Evolutionary conservation across 2,888 invertebrate genomes (phyloP).

Genomic region (Caenorhabditis parvicauda): DNA sequence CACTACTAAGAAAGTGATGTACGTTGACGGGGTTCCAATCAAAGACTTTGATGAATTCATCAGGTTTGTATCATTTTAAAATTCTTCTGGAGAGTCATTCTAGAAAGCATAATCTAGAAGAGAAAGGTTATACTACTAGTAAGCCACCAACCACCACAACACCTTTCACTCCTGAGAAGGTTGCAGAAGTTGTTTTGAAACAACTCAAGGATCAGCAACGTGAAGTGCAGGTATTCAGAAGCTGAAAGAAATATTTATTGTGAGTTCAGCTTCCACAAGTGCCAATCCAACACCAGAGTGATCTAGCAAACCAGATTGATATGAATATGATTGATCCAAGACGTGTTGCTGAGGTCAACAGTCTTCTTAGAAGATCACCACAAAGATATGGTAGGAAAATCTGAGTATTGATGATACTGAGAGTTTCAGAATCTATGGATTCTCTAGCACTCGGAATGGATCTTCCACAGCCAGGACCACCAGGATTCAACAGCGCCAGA

Average conservation of each 20-base stretch:
- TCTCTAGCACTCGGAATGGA: conserved; percentile 7
- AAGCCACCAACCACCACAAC: conserved; percentile 26
- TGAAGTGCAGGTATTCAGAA: no score
- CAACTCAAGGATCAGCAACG: conserved; percentile 11
- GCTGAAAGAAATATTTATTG: conserved; percentile 2
- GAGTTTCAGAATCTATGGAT: neutral
- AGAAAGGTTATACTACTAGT: conserved; percentile 22
- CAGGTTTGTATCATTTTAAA: neutral
- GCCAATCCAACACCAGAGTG: conserved; percentile 4
- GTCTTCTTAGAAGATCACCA: conserved; percentile 36
- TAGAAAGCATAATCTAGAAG: conserved; percentile 27
- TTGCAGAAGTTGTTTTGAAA: conserved; percentile 29
- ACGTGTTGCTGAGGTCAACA: conserved; percentile 32
- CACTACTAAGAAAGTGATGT: conserved; percentile 27
- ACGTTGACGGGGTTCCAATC: conserved; percentile 31
- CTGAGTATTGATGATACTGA: neutral
- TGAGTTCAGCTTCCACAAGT: conserved; percentile 1
- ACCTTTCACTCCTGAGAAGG: conserved; percentile 15
- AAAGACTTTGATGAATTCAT: conserved; percentile 35
- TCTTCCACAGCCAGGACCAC: conserved; percentile 18
- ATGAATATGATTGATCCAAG: conserved; percentile 36
- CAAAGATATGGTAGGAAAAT: conserved; percentile 21
- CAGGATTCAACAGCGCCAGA: conserved; percentile 29
- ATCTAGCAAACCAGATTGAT: conserved; percentile 27
- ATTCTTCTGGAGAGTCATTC: neutral